phyloP scores from a whole-genome alignment of 2,888 invertebrate species.

The Apodemia mormo region DNA sequence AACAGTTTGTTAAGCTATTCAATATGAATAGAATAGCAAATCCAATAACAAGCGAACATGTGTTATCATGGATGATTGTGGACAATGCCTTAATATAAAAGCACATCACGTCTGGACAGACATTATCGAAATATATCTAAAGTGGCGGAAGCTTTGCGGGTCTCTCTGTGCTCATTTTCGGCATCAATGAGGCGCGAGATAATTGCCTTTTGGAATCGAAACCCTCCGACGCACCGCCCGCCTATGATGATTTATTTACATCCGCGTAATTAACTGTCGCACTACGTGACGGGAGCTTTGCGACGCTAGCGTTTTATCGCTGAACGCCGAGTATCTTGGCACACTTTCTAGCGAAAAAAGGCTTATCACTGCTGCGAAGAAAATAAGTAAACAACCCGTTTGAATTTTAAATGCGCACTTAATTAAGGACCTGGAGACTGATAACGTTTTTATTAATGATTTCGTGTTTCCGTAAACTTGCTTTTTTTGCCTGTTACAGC shows the following conservation, averaged over 20 bases:
- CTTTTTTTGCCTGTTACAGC: background rate
- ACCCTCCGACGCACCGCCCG: constrained; percentile 70
- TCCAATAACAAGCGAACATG: background rate
- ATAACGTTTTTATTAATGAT: constrained; percentile 52
- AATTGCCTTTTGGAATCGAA: constrained; percentile 77
- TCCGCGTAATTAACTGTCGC: constrained; percentile 80
- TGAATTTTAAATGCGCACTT: constrained; percentile 29
- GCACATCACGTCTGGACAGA: constrained; percentile 40
- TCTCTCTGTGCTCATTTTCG: constrained; percentile 66
- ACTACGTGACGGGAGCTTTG: constrained; percentile 75
- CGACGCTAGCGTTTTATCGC: constrained; percentile 73
- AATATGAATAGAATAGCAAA: background rate
- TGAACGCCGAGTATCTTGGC: constrained; percentile 61
- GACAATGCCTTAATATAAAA: constrained; percentile 22
- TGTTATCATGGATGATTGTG: constrained; percentile 11
- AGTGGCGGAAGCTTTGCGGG: constrained; percentile 51
- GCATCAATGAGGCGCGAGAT: constrained; percentile 78
- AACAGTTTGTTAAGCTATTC: no score
- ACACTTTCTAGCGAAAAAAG: constrained; percentile 74
- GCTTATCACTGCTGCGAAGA: constrained; percentile 72
- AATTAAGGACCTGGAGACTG: constrained; percentile 62
- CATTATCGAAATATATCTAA: constrained; percentile 66
- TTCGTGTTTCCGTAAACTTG: background rate
- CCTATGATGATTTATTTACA: constrained; percentile 81
- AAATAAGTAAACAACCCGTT: constrained; percentile 69